These are phyloP conservation scores for Taxidea taxus DNA, from an alignment of 2,113 vertebrate species.

Conservation along the genomic window DNA sequence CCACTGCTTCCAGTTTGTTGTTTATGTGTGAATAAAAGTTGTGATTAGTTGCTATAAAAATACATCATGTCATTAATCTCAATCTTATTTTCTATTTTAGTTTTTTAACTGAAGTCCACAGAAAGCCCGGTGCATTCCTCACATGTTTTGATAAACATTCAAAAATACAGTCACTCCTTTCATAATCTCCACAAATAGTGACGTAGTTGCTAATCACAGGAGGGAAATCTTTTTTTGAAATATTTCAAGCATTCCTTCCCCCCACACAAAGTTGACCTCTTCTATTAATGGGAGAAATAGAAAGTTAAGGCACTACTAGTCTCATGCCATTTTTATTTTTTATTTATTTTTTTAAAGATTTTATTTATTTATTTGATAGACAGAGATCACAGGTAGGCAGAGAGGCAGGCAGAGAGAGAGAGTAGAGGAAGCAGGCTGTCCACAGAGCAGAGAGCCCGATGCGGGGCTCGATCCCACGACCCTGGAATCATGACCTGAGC, in stretches of 20 bases:
- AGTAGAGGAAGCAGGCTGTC: too few species aligned
- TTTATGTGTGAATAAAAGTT: slow-evolving; percentile 7
- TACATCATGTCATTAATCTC: slow-evolving; percentile 25
- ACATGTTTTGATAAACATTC: background rate
- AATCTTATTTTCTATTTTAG: slow-evolving; percentile 36
- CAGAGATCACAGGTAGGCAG: too few species aligned
- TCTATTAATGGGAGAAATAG: background rate
- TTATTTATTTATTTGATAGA: too few species aligned
- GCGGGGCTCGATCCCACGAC: too few species aligned
- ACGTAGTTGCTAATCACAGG: background rate
- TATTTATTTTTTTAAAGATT: too few species aligned
- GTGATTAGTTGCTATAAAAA: slow-evolving; percentile 43
- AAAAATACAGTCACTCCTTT: background rate
- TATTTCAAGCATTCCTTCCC: background rate
- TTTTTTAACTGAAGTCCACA: background rate
- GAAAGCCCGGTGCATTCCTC: background rate
- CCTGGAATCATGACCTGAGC: too few species aligned
- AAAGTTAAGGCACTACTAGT: background rate
- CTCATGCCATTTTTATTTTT: background rate
- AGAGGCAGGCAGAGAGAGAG: too few species aligned
- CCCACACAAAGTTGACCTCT: background rate
- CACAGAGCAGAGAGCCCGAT: too few species aligned
- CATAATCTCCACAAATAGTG: background rate
- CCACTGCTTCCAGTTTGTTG: background rate
- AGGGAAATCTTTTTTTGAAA: background rate